phyloP scores from a whole-genome alignment of 2,113 vertebrate genomes.

The Chlamydotis undulata region DNA sequence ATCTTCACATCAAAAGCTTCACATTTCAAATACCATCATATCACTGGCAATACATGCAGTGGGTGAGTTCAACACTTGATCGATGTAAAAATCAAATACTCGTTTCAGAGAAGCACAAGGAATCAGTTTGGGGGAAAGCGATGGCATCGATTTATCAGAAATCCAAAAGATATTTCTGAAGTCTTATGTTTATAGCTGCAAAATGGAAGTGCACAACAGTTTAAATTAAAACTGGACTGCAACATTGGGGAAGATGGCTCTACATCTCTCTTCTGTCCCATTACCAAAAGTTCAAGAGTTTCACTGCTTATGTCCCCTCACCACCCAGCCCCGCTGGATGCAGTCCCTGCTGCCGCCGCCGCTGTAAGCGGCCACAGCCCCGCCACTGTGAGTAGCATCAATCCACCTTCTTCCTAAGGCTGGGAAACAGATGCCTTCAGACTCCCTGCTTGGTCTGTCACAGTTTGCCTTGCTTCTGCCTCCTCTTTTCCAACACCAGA shows the following conservation, averaged over 20 bases:
- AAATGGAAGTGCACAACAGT: not conserved
- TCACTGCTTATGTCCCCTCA: fast-evolving
- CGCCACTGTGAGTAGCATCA: not conserved
- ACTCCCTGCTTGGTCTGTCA: conserved; percentile 63
- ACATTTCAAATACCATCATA: not conserved
- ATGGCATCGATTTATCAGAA: not conserved
- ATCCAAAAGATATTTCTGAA: not conserved
- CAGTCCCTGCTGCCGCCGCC: not conserved
- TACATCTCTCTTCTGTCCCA: not conserved
- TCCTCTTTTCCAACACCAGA: conserved; percentile 65
- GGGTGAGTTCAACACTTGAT: not conserved
- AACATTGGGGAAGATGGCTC: fast-evolving
- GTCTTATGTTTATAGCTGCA: not conserved
- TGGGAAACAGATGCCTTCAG: conserved; percentile 52
- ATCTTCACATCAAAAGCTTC: not conserved
- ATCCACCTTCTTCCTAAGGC: not conserved
- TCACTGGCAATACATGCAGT: not conserved
- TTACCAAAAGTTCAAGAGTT: not conserved
- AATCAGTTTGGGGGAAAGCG: not conserved
- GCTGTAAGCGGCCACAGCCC: not conserved
- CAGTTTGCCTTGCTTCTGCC: conserved; percentile 63
- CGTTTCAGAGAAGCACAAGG: not conserved
- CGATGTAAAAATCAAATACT: not conserved
- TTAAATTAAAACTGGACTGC: not conserved
- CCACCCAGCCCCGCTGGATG: not conserved